A percentile compares a stretch with the other conserved stretches of the same genome.
These are phyloP conservation scores for Drosophila falleni DNA, from an alignment of 2,888 invertebrate genomes.

Conservation along the genomic window DNA sequence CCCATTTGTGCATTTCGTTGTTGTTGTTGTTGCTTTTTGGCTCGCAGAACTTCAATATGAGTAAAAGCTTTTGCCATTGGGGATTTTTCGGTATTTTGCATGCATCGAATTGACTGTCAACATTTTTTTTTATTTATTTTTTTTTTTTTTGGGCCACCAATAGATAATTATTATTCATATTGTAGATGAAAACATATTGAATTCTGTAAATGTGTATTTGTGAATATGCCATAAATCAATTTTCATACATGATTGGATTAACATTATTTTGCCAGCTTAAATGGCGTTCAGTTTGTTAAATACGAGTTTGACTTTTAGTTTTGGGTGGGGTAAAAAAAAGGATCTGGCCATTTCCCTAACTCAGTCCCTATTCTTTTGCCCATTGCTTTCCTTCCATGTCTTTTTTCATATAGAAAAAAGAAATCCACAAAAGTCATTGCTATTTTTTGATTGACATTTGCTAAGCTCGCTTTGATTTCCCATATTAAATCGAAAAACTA, in stretches of 20 bases:
- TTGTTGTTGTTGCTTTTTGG: constrained; percentile 10
- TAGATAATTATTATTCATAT: constrained; percentile 39
- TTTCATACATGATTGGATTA: not conserved
- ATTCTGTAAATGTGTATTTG: not conserved
- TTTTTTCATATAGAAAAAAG: not conserved
- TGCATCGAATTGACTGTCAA: constrained; percentile 49
- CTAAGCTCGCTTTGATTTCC: constrained; percentile 28
- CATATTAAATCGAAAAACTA: constrained; percentile 40
- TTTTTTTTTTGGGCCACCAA: constrained; percentile 17
- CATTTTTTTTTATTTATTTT: constrained; percentile 17
- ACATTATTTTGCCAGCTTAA: not conserved
- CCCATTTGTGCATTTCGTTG: constrained; percentile 25
- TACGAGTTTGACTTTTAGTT: not conserved
- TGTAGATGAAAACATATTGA: constrained; percentile 16
- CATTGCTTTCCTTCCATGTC: not conserved
- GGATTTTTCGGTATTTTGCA: constrained; percentile 23
- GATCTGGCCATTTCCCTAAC: not conserved
- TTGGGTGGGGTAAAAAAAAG: not conserved
- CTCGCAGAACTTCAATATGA: constrained; percentile 34
- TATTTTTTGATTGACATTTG: constrained; percentile 13
- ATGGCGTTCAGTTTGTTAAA: too few species aligned
- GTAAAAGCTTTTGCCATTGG: constrained; percentile 43
- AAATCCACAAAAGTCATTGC: not conserved
- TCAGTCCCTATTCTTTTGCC: not conserved
- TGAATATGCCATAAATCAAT: constrained; percentile 9